Evolutionary conservation across 2,797 vertebrate genomes (phyloP).

Genomic region (Muscicapa comitata): DNA sequence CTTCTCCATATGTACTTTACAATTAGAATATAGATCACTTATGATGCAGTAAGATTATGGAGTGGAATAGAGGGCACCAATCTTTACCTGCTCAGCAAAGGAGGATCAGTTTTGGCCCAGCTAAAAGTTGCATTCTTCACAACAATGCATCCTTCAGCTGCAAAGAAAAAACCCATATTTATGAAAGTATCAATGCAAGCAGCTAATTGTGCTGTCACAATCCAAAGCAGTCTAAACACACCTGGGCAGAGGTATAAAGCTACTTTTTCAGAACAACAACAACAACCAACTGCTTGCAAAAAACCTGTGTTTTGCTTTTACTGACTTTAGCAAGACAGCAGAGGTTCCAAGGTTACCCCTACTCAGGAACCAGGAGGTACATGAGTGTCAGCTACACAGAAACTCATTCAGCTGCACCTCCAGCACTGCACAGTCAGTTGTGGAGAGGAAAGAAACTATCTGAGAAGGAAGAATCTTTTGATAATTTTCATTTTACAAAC

Average conservation of each 20-base stretch:
- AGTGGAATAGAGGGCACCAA: not conserved
- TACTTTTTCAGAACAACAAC: not conserved
- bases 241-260: not conserved
- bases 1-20: not conserved
- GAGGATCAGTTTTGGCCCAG: slow-evolving; percentile 85
- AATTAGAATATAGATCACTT: not conserved
- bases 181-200: not conserved
- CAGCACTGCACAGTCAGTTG: not conserved
- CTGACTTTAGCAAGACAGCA: not conserved
- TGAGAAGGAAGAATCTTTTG: not conserved
- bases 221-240: not conserved
- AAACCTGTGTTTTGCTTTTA: not conserved
- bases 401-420: not conserved
- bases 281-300: not conserved
- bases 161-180: not conserved
- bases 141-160: slow-evolving; percentile 79
- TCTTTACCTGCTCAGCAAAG: slow-evolving; percentile 83
- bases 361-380: not conserved
- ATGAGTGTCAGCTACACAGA: not conserved
- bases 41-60: not conserved
- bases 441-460: not conserved
- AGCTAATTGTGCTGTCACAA: not conserved
- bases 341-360: not conserved
- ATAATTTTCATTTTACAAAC: not conserved
- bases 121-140: slow-evolving; percentile 87